Base-by-base conservation (phyloP, 2,888 invertebrate species). In the Agrotis clavis region DNA sequence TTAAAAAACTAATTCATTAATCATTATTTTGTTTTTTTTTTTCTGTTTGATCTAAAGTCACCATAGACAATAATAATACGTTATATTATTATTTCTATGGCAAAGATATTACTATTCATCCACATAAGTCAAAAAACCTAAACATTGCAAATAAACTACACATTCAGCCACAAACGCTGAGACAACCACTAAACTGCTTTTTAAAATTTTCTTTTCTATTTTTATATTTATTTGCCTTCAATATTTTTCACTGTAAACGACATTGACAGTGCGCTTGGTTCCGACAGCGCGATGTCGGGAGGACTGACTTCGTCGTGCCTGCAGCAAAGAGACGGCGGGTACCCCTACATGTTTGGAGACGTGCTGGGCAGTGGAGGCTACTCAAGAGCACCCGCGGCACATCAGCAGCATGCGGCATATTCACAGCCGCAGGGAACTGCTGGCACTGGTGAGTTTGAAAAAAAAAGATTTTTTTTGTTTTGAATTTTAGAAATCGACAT, bases 281-380 rank as follows among this genome's bases (percentile, higher is more conserved):
- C 86, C 96, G 95, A 86, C 97, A 99, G 99, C 95, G 98, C 98
- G 77, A 99, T 99, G 98, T 97, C 98, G 69, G 98, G 98, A 85
- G 98, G 98, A 86, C 97, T 98, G 96, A 97, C 97, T 86, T 97
- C 97, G 87, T 98, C 98, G 93, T 99, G 98, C 93, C 97, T 98
- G 87, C 99, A 98, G 93, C 98, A 98, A 94, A 97, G 98, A 72
- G 98, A 98, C 90, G 95, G 97, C 84, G 98, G 98, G 69, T 98
- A 98, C 94, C 98, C 98, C 51, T 99, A 99, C 96, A 99, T 99
- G 98, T 99, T 99, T 95, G 98, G 98, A 87, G 98, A 99, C 95
- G 98, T 98, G 77, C 97, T 99, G 72, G 98, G 98, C 84, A 96
- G 97, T 72, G 97, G 98, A 86, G 97, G 98, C 74, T 96, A 97